phyloP scores from a whole-genome alignment of 2,113 vertebrate genomes.

The Cavia porcellus region DNA sequence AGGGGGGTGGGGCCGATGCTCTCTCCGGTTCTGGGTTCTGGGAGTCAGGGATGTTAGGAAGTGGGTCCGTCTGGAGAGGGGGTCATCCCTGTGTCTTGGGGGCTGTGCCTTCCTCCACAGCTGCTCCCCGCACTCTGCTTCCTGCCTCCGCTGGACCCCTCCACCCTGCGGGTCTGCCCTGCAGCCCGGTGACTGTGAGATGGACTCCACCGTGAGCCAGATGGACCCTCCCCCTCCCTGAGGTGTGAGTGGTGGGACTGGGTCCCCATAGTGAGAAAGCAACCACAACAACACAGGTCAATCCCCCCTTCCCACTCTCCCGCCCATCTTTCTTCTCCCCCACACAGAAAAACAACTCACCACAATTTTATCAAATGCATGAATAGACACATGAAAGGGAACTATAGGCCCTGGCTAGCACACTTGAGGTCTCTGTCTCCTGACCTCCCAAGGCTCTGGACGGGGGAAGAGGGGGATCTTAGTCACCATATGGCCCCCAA shows the following conservation, averaged over 20 bases:
- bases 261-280: not conserved
- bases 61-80: not conserved
- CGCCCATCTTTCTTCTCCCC: not conserved
- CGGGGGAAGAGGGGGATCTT: not conserved
- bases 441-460: not conserved
- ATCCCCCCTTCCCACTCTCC: not conserved
- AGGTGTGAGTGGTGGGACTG: not conserved
- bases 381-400: not conserved
- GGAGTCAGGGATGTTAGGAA: not conserved
- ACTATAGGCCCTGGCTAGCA: not conserved
- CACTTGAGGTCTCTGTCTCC: not conserved
- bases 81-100: not conserved
- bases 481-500: fast-evolving
- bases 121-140: not conserved
- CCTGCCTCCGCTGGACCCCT: not conserved
- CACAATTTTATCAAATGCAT: not conserved
- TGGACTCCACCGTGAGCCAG: not conserved
- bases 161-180: not conserved
- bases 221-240: not conserved
- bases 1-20: not conserved
- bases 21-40: not conserved
- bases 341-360: not conserved
- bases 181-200: not conserved
- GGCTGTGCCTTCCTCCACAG: not conserved
- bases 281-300: not conserved